These are phyloP conservation scores for Thera britannica DNA, from an alignment of 2,888 invertebrate genomes.

Conservation along the genomic window DNA sequence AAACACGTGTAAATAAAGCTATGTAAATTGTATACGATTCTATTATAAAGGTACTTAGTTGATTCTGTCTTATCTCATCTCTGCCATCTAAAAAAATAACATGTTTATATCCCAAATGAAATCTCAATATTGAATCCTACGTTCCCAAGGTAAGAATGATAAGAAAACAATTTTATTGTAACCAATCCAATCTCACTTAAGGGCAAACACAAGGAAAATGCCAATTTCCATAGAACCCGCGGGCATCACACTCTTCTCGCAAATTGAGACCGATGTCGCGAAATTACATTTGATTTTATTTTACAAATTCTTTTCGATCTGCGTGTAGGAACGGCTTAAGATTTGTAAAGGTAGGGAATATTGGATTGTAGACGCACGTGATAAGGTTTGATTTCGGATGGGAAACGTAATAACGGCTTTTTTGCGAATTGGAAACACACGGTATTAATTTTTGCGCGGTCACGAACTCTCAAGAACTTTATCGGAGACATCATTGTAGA, in stretches of 20 bases:
- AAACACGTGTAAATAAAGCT: no score
- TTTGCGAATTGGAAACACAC: constrained; percentile 53
- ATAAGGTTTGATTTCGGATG: constrained; percentile 30
- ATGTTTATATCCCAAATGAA: constrained; percentile 9
- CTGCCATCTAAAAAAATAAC: neutral
- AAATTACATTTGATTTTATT: constrained; percentile 81
- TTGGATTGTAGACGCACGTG: constrained; percentile 9
- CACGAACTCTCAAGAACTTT: no score
- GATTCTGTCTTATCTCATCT: no score
- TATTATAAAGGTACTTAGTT: no score
- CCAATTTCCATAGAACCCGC: constrained; percentile 55
- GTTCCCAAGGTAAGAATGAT: constrained; percentile 44
- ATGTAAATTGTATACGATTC: no score
- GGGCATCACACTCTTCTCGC: constrained; percentile 42
- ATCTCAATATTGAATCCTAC: constrained; percentile 29
- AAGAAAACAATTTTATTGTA: constrained; percentile 42
- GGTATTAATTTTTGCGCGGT: constrained; percentile 16
- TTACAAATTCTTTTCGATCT: constrained; percentile 76
- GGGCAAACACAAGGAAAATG: constrained; percentile 53
- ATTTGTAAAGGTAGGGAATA: neutral
- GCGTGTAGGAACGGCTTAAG: constrained; percentile 41
- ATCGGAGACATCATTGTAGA: no score
- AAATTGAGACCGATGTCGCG: constrained; percentile 70
- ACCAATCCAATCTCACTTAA: constrained; percentile 68
- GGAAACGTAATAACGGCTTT: constrained; percentile 29